Base-by-base conservation (phyloP, 2,797 vertebrate genomes). In the Acipenser oxyrinchus region DNA sequence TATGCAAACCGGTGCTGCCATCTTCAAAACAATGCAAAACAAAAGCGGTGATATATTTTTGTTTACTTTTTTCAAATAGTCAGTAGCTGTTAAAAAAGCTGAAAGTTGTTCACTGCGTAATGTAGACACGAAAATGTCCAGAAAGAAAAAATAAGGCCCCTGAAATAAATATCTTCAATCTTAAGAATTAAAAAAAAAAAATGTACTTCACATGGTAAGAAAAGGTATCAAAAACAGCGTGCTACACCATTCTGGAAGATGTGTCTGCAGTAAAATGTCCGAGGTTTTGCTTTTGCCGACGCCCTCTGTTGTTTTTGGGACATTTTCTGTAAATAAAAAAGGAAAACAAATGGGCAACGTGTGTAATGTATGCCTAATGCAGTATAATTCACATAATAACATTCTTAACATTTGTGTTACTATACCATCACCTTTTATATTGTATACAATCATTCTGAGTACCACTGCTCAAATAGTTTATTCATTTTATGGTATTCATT, bases 191-290 rank as follows among this genome's bases (percentile, higher is more conserved):
- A 37, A 37, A 37, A 37, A 37, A 37, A 88, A 86, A 90, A 93
- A 90, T 83, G 85, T 89, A 82, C 86, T 88, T 88, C 88, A 86
- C 87, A 86, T 85, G 90, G 87, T 89, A 87, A 90, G 88, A 90
- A 89, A 86, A 88, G 75, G 79, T 90, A 89, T 90, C 84, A 91
- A 92, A 92, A 82, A 80, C 72, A 80, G 76, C 76, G 74, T 73
- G 85, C 90, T 94, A 96, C 89, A 95, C 93, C 94, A 95, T 96
- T 82, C 94, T 87, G 84, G 93, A 94, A 81, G 93, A 94, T 9
- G 93, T 90, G 79, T 97, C 95, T 83, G 94, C 93, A 77, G 94
- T 90, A 87, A 97, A 98, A 87, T 97, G 94, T 81, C 95, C 94
- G 64, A 96, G 83, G 79, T 94, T 96, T 75, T 98, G 95, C 87